Evolutionary conservation across 2,797 vertebrate genomes (phyloP), one percentile per base, ranked within the genome.

Genomic region (Rhabdophis nuchalis): DNA sequence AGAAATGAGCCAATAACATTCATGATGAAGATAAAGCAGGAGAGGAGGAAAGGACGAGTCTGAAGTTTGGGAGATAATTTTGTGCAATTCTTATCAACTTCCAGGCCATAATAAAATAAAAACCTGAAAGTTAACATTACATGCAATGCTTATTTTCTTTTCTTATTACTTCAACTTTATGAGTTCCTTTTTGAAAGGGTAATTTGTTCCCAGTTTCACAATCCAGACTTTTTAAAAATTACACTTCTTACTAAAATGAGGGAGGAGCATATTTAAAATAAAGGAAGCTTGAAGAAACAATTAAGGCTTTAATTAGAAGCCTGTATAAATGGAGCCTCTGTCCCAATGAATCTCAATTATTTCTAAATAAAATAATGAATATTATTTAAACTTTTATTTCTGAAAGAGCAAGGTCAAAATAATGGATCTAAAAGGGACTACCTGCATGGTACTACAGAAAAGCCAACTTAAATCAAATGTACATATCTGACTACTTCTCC

Each of bases 21-120:
- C 98, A 98, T 98, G 96, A 96, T 98, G 97, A 25, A 12, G 77
- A 96, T 86, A 23, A 93, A 57, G 57, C 87, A 93, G 57, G 93
- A 92, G 92, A 58, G 92, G 89, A 91, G 94, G 92, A 96, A 95
- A 96, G 97, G 97, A 98, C 97, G 95, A 97, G 97, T 98, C 97
- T 98, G 97, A 97, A 91, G 97, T 97, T 97, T 96, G 97, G 98
- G 98, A 98, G 98, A 98, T 98, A 98, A 98, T 97, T 98, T 98
- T 98, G 98, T 97, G 96, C 96, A 97, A 95, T 92, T 95, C 91
- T 77, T 93, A 95, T 82, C 85, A 93, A 95, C 25, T 60, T 89
- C 61, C 6, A 85, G 64, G 88, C 50, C 94, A 88, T 92, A 93
- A 61, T 94, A 94, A 94, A 92, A 57, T 87, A 93, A 95, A 88